These are phyloP conservation scores for Euphonia xanthogaster DNA, from an alignment of 2,797 vertebrate species.

Conservation along the genomic window DNA sequence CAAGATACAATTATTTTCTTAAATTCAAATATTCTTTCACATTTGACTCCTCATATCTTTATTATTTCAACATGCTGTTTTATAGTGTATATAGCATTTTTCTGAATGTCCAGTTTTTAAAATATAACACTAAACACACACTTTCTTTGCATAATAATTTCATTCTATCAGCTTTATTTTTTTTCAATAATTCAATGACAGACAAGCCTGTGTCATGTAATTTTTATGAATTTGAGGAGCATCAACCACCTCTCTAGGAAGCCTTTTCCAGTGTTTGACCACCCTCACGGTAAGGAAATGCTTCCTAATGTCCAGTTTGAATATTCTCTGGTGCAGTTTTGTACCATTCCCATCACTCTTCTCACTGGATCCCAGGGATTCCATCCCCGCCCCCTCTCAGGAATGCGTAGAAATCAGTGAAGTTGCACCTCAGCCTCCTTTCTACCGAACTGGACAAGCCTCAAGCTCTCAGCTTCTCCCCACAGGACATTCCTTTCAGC, in stretches of 20 bases:
- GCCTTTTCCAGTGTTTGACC: background rate
- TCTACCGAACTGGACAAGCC: background rate
- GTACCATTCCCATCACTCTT: no score
- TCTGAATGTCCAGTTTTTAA: background rate
- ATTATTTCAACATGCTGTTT: background rate
- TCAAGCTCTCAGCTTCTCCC: background rate
- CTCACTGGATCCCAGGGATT: rapidly evolving
- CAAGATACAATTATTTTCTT: background rate
- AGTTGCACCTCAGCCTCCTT: rapidly evolving
- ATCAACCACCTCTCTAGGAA: background rate
- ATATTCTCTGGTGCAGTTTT: background rate
- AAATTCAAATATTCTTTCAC: background rate
- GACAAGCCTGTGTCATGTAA: background rate
- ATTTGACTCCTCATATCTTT: background rate
- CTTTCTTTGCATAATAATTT: background rate
- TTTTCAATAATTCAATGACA: background rate
- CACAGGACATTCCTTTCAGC: background rate
- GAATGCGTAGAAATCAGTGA: background rate
- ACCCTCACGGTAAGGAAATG: rapidly evolving
- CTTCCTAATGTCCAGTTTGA: background rate
- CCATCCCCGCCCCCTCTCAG: no score
- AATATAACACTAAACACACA: background rate
- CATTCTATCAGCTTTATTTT: background rate
- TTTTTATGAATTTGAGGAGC: background rate
- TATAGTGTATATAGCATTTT: background rate